A percentile compares a stretch with the other conserved stretches of the same genome.
These are phyloP conservation scores for Bombus waltoni DNA, from an alignment of 1,140 invertebrate genomes.

Conservation along the genomic window DNA sequence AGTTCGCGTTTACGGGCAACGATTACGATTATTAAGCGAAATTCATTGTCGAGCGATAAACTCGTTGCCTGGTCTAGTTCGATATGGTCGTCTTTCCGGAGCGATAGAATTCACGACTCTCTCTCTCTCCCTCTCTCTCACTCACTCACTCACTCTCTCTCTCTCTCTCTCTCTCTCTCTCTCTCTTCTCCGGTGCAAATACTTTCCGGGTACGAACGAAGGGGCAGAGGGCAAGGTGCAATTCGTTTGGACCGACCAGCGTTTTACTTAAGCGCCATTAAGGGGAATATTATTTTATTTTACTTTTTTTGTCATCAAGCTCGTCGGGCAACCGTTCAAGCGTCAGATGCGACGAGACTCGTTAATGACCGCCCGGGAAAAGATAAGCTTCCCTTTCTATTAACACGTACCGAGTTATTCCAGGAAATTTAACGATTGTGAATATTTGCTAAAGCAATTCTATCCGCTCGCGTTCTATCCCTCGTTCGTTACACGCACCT, in stretches of 20 bases:
- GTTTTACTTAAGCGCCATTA: conserved; percentile 66
- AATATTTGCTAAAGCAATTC: conserved; percentile 45
- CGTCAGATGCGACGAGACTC: conserved; percentile 50
- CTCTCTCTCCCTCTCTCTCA: background rate
- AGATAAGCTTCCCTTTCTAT: conserved; percentile 54
- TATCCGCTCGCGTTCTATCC: too few relatives aligned
- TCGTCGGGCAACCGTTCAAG: conserved; percentile 20
- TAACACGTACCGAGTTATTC: conserved; percentile 43
- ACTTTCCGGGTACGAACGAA: background rate
- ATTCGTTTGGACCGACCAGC: conserved; percentile 56
- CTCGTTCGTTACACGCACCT: background rate
- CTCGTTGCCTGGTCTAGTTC: background rate
- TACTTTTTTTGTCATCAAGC: conserved; percentile 59
- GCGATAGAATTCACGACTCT: conserved; percentile 43
- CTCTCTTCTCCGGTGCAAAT: conserved; percentile 24
- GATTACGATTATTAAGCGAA: background rate
- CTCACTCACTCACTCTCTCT: too few relatives aligned
- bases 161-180: too few relatives aligned
- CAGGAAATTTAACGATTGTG: conserved; percentile 25
- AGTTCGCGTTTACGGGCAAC: background rate
- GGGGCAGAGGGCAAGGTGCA: conserved; percentile 14
- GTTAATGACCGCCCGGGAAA: conserved; percentile 51
- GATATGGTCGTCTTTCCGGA: conserved; percentile 47
- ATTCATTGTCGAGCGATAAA: conserved; percentile 44
- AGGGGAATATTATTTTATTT: conserved; percentile 65